Base-by-base conservation (phyloP, 2,797 vertebrate genomes). In the Oreochromis grahami region DNA sequence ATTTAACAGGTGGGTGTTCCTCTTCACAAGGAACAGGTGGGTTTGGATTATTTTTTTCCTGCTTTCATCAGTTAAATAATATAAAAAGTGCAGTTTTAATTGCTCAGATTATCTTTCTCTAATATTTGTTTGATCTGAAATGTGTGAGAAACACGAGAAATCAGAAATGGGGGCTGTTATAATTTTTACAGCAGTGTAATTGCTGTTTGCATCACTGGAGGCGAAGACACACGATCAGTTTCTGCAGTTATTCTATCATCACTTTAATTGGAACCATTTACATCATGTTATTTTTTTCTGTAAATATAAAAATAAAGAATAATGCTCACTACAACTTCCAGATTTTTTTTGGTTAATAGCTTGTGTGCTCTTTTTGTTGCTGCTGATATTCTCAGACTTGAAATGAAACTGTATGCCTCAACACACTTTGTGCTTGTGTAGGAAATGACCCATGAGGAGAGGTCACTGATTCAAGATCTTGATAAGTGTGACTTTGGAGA, bases 381-480 rank as follows among this genome's bases (percentile, higher is more conserved):
- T 19, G 26, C 43, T 50, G 13, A 24, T 45, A 21, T n/a, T 34
- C 24, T 58, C 24, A 2, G 48, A 6, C 32, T 13, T 34, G 45
- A 21, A 9, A 6, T 38, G 8, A 41, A 12, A 43, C 3, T 56
- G 52, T 55, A 21, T 38, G 17, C 19, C 1, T 65, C 26, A 41
- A 15, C 38, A 56, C 12, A 15, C 8, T 78, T 76, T 87, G 9
- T 88, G 13, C 53, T 11, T 83, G 14, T 84, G 51, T 34, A 97
- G 96, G 96, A 97, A 88, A 97, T 97, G 97, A 96, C 88, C 38
- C 36, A 91, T 6, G 91, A 96, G 45, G 97, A 97, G 84, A 94
- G 88, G 50, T 86, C 45, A 4, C 80, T 95, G 78, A 96, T 97
- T 82, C 50, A 79, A 51, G 88, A 97, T 74, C 93, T 97, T 60